phyloP scores from a whole-genome alignment of 2,797 vertebrate genomes.

The Potorous gilbertii region DNA sequence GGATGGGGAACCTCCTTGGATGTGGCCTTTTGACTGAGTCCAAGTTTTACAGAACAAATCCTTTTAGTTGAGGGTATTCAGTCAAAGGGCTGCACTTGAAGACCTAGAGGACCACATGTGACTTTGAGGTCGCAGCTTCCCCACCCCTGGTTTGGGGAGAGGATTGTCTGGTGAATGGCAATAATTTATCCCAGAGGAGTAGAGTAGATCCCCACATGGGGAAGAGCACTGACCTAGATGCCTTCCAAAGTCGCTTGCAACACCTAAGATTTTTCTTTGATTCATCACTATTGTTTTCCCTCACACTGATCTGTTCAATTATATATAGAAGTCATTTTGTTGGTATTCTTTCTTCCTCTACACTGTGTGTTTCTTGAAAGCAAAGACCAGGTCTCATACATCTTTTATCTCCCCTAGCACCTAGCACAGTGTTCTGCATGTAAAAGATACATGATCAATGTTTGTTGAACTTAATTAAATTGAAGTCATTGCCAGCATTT shows the following conservation, averaged over 20 bases:
- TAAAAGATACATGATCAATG: not conserved
- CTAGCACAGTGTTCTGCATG: not conserved
- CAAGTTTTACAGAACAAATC: too few species aligned
- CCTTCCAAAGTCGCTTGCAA: not conserved
- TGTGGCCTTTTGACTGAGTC: too few species aligned
- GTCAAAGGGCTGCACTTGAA: too few species aligned
- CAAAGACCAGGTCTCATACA: not conserved
- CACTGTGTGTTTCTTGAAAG: not conserved
- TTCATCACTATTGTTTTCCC: not conserved
- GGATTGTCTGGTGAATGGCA: not conserved
- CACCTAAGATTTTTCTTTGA: not conserved
- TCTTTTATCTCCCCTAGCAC: not conserved
- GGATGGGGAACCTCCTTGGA: too few species aligned
- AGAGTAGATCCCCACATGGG: too few species aligned
- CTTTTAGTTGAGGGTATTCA: too few species aligned
- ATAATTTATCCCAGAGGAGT: too few species aligned
- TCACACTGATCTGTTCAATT: not conserved
- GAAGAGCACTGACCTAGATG: not conserved
- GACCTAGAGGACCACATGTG: too few species aligned
- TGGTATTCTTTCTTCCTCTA: not conserved
- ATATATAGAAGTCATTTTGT: not conserved
- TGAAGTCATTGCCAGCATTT: not conserved
- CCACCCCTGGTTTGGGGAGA: not conserved
- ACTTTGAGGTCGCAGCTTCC: too few species aligned
- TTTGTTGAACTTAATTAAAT: not conserved